phyloP scores from a whole-genome alignment of 2,113 vertebrate genomes.

The Lates calcarifer region DNA sequence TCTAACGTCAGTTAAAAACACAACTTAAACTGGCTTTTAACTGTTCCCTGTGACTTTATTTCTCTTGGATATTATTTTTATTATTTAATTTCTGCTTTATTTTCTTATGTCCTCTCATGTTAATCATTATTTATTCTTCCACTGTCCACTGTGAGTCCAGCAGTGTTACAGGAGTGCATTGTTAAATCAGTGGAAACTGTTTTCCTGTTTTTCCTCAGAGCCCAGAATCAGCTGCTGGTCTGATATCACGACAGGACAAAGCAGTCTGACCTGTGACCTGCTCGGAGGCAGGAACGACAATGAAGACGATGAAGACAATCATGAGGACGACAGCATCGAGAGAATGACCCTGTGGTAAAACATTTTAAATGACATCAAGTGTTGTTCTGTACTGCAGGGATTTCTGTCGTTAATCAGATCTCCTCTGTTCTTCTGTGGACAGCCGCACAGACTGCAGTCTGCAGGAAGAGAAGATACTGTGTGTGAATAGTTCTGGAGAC shows the following conservation, averaged over 20 bases:
- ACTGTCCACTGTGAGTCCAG: too few relatives aligned
- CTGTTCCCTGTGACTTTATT: too few relatives aligned
- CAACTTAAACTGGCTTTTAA: too few relatives aligned
- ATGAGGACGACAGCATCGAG: slow-evolving; percentile 18
- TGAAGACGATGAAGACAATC: slow-evolving; percentile 48
- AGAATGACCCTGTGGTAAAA: slow-evolving; percentile 74
- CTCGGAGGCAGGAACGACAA: not conserved
- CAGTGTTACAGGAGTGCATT: too few relatives aligned
- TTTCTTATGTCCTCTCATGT: too few relatives aligned
- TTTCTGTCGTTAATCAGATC: too few relatives aligned
- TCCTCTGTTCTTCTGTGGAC: slow-evolving; percentile 6
- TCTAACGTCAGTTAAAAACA: too few relatives aligned
- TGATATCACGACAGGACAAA: not conserved
- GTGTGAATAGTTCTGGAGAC: not conserved
- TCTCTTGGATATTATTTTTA: too few relatives aligned
- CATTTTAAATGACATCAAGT: rapidly evolving
- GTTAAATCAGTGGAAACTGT: too few relatives aligned
- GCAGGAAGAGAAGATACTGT: not conserved
- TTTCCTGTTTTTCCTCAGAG: slow-evolving; percentile 31
- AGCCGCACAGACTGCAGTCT: not conserved
- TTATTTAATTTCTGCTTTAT: too few relatives aligned
- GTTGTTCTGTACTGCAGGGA: not conserved
- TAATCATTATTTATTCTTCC: too few relatives aligned
- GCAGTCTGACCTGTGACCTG: slow-evolving; percentile 66
- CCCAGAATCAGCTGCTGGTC: slow-evolving; percentile 66